Evolutionary conservation across 2,797 vertebrate species (phyloP).

Genomic region (Sebastes dallii): DNA sequence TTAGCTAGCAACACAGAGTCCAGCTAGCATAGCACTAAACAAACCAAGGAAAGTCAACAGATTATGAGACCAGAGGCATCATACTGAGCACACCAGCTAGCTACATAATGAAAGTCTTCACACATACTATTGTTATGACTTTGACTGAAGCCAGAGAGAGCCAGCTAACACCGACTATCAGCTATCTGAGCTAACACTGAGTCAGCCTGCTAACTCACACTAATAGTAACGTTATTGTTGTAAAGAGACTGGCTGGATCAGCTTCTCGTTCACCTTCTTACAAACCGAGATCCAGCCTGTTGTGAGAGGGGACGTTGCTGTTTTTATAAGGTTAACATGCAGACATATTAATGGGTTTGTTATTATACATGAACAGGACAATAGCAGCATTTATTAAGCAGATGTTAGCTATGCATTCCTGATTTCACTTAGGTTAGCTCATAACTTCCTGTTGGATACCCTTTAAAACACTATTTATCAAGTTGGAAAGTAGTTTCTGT

Average conservation of each 20-base stretch:
- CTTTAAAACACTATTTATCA: neutral
- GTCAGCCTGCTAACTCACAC: conserved; percentile 40
- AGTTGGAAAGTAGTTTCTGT: neutral
- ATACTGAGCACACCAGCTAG: neutral
- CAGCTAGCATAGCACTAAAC: conserved; percentile 47
- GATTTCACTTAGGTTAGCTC: neutral
- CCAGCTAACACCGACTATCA: neutral
- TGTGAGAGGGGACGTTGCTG: neutral
- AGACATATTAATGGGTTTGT: neutral
- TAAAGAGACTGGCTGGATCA: neutral
- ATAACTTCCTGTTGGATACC: neutral
- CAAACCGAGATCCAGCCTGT: neutral
- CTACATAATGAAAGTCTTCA: neutral
- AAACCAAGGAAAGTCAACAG: conserved; percentile 10
- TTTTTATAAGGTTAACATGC: neutral
- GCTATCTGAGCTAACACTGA: conserved; percentile 40
- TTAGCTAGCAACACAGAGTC: conserved; percentile 55
- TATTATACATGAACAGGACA: neutral
- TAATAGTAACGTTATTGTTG: neutral
- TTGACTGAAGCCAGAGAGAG: neutral
- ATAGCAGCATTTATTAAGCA: neutral
- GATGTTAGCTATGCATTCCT: neutral
- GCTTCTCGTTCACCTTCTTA: neutral
- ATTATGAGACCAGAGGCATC: neutral
- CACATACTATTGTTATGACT: neutral